A percentile compares a stretch with the other conserved stretches of the same genome.
Conservation (phyloP, 2,113 vertebrate genomes). For the Struthidea cinerea region DNA sequence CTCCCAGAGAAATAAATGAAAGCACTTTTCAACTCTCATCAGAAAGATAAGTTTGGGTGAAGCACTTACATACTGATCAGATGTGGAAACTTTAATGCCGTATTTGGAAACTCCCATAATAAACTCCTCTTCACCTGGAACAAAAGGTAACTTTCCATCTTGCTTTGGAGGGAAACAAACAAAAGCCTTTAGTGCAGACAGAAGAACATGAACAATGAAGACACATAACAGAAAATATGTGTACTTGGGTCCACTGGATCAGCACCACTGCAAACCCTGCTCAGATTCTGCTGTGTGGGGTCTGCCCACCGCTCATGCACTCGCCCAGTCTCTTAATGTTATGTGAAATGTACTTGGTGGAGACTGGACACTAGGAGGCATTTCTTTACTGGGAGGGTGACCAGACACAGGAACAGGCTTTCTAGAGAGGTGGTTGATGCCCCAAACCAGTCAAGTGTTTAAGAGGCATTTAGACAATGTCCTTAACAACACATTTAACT, state of each 20-base stretch:
- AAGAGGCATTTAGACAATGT: background rate
- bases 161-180: slow-evolving; percentile 79
- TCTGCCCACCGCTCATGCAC: background rate
- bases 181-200: slow-evolving; percentile 16
- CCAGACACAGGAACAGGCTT: background rate
- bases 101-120: slow-evolving; percentile 94
- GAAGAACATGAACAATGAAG: background rate
- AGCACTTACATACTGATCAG: slow-evolving; percentile 93
- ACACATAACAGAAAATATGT: background rate
- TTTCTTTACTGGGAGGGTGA: background rate
- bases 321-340: rapidly evolving
- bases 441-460: background rate
- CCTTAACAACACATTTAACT: background rate
- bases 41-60: background rate
- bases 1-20: background rate
- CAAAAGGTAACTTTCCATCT: slow-evolving; percentile 95
- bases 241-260: background rate
- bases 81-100: slow-evolving; percentile 90
- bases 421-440: background rate
- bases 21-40: background rate
- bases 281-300: background rate
- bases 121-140: slow-evolving; percentile 92
- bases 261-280: background rate
- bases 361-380: background rate
- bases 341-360: background rate